A percentile compares a stretch with the other conserved stretches of the same genome.
Conservation (phyloP, 1,140 invertebrate genomes). For the Dryas iulia region DNA sequence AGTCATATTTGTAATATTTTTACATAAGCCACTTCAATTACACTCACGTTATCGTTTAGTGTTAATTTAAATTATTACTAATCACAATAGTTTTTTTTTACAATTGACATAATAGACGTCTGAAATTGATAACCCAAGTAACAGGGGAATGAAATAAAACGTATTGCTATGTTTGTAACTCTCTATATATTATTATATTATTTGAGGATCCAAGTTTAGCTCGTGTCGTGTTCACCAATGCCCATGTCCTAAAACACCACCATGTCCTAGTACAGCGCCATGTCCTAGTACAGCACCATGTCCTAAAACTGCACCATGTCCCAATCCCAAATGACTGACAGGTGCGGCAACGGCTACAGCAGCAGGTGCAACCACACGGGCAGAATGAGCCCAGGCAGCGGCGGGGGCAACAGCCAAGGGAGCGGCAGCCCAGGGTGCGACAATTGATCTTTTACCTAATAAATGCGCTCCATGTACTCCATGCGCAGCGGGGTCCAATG, state of each 20-base stretch:
- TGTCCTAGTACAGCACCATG: conserved; percentile 26
- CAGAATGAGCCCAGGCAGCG: conserved; percentile 27
- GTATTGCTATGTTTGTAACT: conserved; percentile 29
- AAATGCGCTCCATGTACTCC: conserved; percentile 52
- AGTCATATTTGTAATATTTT: too few relatives aligned
- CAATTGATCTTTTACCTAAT: conserved; percentile 60
- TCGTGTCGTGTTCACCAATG: conserved; percentile 37
- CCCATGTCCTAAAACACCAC: conserved; percentile 22
- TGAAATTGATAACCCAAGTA: too few relatives aligned
- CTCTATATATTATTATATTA: conserved; percentile 37
- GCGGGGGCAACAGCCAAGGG: conserved; percentile 33
- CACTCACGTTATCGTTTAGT: too few relatives aligned
- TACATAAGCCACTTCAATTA: too few relatives aligned
- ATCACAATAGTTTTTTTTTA: too few relatives aligned
- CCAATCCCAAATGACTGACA: conserved; percentile 23
- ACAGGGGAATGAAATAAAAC: conserved; percentile 13
- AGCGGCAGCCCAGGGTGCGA: conserved; percentile 30
- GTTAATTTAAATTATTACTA: too few relatives aligned
- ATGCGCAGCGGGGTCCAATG: conserved; percentile 43
- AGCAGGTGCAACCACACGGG: conserved; percentile 31
- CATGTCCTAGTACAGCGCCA: conserved; percentile 24
- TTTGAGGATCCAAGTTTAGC: conserved; percentile 33
- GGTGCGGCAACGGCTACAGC: conserved; percentile 30
- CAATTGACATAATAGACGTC: too few relatives aligned
- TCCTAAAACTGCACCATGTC: conserved; percentile 26